These are phyloP conservation scores for Melipona beecheii DNA, from an alignment of 2,888 invertebrate species.

Conservation along the genomic window DNA sequence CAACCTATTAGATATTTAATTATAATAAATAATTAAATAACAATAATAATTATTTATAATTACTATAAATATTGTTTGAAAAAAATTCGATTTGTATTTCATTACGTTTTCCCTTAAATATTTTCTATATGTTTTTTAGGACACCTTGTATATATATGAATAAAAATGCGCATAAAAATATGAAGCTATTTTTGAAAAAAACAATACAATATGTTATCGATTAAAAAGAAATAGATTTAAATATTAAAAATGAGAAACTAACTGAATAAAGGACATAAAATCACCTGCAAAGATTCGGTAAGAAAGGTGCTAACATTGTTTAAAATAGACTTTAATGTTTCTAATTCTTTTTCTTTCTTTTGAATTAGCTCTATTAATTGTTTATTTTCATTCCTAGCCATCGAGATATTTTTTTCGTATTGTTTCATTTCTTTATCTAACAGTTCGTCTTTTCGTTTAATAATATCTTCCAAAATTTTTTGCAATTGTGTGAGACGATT, in stretches of 20 bases:
- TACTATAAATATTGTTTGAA: too few relatives aligned
- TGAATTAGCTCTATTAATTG: slow-evolving; percentile 84
- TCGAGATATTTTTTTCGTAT: slow-evolving; percentile 87
- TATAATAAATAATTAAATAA: neutral
- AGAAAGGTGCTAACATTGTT: slow-evolving; percentile 85
- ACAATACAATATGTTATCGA: neutral
- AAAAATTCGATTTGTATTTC: too few relatives aligned
- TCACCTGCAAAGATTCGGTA: slow-evolving; percentile 73
- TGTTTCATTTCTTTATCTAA: slow-evolving; percentile 73
- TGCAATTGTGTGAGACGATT: slow-evolving; percentile 83
- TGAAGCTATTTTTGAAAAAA: too few relatives aligned
- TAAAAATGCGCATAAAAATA: too few relatives aligned
- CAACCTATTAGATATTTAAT: slow-evolving; percentile 65
- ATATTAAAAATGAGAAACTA: neutral
- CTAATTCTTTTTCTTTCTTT: slow-evolving; percentile 85
- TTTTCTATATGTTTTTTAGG: too few relatives aligned
- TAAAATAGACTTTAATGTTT: slow-evolving; percentile 86
- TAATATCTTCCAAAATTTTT: slow-evolving; percentile 82
- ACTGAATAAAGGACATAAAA: neutral
- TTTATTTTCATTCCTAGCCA: slow-evolving; percentile 84
- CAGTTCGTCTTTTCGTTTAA: slow-evolving; percentile 71
- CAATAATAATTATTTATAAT: neutral
- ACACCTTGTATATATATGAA: too few relatives aligned
- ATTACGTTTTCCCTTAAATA: too few relatives aligned
- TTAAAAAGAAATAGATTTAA: slow-evolving; percentile 6